Evolutionary conservation across 2,888 invertebrate genomes (phyloP), one percentile per base, ranked within the genome.

Genomic region (Tenthredo notha): DNA sequence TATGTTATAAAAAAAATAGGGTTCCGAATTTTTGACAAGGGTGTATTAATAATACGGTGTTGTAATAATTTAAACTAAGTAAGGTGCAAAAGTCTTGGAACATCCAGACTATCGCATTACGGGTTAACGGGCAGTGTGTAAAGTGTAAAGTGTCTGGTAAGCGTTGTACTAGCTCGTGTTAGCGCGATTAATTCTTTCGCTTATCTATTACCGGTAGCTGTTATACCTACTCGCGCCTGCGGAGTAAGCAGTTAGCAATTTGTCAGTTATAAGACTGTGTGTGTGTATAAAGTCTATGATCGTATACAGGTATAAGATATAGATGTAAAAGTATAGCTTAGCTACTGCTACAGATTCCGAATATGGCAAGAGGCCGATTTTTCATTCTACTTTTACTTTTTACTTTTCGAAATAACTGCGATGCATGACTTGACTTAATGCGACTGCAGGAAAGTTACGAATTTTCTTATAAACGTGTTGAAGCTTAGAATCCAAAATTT

Each of bases 121-220:
- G 67, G 67, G 33, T 29, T 67, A 67, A 67, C 67, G 67, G 74
- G 21, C 9, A 43, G 43, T 54, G 77, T 77, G 77, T 77, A 77
- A 77, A 47, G 47, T 15, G 47, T 47, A 47, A 47, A 77, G 77
- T 54, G 77, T 77, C 77, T 77, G 77, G 77, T 77, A 77, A 77
- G 77, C 50, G 77, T 77, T 77, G 77, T 77, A 77, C 77, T 54
- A 77, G 54, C 77, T 54, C 77, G 77, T 77, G 77, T 77, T 77
- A 43, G 47, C 77, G 77, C 77, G 77, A 77, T 77, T 77, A 77
- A 77, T 77, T 77, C 77, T 77, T 77, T 54, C 67, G 67, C 77
- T 77, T 77, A 77, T 77, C 77, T 77, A 77, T 77, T 77, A 77
- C 77, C 77, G 77, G 77, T 77, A 77, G 77, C 77, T 33, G 29